Percentiles rank a stretch among this genome's conserved stretches.
Conservation (phyloP, 2,113 vertebrate species). For the Madoqua kirkii region DNA sequence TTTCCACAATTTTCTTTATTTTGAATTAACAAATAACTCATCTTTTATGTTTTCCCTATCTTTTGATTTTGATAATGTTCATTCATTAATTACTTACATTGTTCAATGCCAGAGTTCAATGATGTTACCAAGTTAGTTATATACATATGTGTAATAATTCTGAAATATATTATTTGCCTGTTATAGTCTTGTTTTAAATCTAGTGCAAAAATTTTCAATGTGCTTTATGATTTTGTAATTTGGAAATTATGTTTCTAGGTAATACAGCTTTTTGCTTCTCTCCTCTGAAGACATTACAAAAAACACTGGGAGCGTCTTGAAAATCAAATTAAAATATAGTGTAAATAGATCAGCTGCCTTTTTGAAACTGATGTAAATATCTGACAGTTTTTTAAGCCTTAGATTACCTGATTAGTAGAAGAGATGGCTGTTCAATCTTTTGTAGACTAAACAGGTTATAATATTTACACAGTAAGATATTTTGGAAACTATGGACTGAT, state of each 20-base stretch:
- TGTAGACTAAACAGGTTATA: background rate
- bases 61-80: slow-evolving; percentile 6
- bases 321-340: background rate
- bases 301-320: background rate
- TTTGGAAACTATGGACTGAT: background rate
- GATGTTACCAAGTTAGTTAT: background rate
- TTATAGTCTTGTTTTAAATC: background rate
- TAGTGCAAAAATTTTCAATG: background rate
- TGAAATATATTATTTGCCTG: background rate
- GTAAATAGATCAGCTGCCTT: background rate
- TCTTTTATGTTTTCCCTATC: background rate
- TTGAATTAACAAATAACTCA: background rate
- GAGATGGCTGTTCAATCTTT: background rate
- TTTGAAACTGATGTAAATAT: background rate
- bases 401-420: background rate
- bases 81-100: background rate
- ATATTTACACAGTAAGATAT: background rate
- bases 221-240: background rate
- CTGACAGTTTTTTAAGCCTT: background rate
- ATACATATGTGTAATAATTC: background rate
- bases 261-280: background rate
- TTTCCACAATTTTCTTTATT: background rate
- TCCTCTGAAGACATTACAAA: background rate
- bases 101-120: background rate
- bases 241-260: background rate